Evolutionary conservation across 23 tunicate species (phyloP), one percentile per base, ranked within the genome.

Genomic region (Clavelina lepadiformis): DNA sequence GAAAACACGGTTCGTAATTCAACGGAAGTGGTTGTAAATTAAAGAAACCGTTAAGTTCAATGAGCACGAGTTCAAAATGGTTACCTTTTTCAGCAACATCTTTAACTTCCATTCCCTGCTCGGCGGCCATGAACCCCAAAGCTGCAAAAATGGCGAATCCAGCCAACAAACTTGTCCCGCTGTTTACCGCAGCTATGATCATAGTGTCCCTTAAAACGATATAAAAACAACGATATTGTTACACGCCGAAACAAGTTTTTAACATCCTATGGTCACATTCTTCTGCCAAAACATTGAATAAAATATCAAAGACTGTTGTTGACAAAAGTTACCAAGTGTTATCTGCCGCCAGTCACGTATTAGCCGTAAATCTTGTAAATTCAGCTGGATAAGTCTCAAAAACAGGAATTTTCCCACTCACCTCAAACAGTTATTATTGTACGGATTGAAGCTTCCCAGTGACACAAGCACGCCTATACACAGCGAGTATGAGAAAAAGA

Each of bases 141-240:
- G 97, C 97, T 8, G 89, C 38, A 38, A 89, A 89, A 63, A 89
- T 89, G 2, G 97, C 97, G 66, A 89, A 89, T 1, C 97, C 97
- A 15, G 97, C 97, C 55, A 89, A 50, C 26, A 89, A 65, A 63
- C 89, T 81, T 0, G 97, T 89, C 7, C 97, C 97, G 69, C 89
- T 81, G 74, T 89, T 89, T 8, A 89, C 89, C 1, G 49, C 66
- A 7, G 97, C 82, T n/a, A 89, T 89, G n/a, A 89, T 89, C 50
- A 89, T 72, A 4, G 97, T 89, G 65, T 89, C 97, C 35, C 97
- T 89, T n/a, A n/a, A n/a, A n/a, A n/a, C n/a, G n/a, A n/a, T n/a
- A n/a, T n/a, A n/a, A n/a, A n/a, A n/a, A n/a, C n/a, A n/a, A n/a
- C n/a, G n/a, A n/a, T n/a, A n/a, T n/a, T n/a, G n/a, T n/a, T n/a